phyloP scores from a whole-genome alignment of 1,140 invertebrate species.

The Drosophila lowei region DNA sequence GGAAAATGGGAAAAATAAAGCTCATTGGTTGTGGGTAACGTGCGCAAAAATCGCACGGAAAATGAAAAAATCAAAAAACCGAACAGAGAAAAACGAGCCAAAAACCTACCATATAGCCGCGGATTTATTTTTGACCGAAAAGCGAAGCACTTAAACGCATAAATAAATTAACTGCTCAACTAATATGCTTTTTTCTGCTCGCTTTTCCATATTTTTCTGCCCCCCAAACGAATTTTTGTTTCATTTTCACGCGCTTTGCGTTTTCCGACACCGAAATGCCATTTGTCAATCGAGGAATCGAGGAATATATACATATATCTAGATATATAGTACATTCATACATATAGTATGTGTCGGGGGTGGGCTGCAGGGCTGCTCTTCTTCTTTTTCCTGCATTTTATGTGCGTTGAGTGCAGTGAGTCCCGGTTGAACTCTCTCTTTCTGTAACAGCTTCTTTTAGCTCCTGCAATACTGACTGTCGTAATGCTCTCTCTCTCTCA shows the following conservation, averaged over 20 bases:
- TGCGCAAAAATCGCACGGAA: constrained; percentile 70
- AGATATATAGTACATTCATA: no score
- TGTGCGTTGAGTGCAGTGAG: no score
- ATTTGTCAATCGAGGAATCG: constrained; percentile 28
- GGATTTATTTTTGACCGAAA: constrained; percentile 68
- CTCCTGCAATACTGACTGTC: no score
- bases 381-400: no score
- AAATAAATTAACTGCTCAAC: constrained; percentile 73
- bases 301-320: no score
- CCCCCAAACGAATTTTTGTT: constrained; percentile 33
- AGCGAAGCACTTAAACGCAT: constrained; percentile 60
- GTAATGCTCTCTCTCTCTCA: no score
- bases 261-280: constrained; percentile 39
- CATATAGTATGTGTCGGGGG: no score
- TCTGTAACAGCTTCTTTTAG: no score
- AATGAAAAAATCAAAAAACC: constrained; percentile 23
- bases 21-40: constrained; percentile 56
- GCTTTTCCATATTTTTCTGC: constrained; percentile 9
- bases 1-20: constrained; percentile 52
- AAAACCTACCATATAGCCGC: constrained; percentile 40
- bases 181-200: constrained; percentile 41
- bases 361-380: no score
- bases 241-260: constrained; percentile 33
- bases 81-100: neutral
- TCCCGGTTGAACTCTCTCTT: no score